A percentile compares a stretch with the other conserved stretches of the same genome.
Evolutionary conservation across 2,888 invertebrate species (phyloP).

Genomic region (Thereva nobilitata): DNA sequence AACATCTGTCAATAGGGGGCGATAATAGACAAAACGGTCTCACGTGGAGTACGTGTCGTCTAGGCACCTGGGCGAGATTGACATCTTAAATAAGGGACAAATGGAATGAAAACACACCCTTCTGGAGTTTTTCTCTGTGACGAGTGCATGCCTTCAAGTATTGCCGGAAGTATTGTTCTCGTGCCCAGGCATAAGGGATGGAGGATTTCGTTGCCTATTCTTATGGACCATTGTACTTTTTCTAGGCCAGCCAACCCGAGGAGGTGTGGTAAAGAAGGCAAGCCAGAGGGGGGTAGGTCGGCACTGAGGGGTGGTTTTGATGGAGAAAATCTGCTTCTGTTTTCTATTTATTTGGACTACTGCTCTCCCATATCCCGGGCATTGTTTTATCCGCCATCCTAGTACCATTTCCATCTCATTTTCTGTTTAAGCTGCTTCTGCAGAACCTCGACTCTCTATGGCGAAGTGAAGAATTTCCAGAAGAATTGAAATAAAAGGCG

Average conservation of each 20-base stretch:
- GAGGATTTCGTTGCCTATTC: too few species aligned
- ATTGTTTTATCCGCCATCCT: constrained; percentile 14
- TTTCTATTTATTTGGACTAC: constrained; percentile 27
- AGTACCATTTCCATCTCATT: constrained; percentile 14
- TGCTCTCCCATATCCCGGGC: constrained; percentile 13
- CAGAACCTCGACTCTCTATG: background rate
- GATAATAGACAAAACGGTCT: constrained; percentile 10
- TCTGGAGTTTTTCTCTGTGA: background rate
- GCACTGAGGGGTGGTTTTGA: constrained; percentile 4
- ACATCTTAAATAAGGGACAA: constrained; percentile 26
- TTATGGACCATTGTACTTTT: too few species aligned
- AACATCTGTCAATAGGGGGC: constrained; percentile 23
- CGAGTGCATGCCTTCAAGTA: too few species aligned
- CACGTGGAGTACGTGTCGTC: constrained; percentile 30
- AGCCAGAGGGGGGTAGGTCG: background rate
- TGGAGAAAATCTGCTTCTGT: constrained; percentile 7
- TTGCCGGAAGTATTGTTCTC: too few species aligned
- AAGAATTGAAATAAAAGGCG: constrained; percentile 40
- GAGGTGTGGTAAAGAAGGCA: background rate
- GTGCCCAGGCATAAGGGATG: too few species aligned
- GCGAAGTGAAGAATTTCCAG: constrained; percentile 32
- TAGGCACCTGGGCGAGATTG: constrained; percentile 29
- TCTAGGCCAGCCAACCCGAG: too few species aligned
- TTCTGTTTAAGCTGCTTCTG: constrained; percentile 13
- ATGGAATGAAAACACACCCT: background rate